Percentiles rank a stretch among this genome's conserved stretches.
phyloP scores from a whole-genome alignment of 2,797 vertebrate species.

The Pachyuromys duprasi region DNA sequence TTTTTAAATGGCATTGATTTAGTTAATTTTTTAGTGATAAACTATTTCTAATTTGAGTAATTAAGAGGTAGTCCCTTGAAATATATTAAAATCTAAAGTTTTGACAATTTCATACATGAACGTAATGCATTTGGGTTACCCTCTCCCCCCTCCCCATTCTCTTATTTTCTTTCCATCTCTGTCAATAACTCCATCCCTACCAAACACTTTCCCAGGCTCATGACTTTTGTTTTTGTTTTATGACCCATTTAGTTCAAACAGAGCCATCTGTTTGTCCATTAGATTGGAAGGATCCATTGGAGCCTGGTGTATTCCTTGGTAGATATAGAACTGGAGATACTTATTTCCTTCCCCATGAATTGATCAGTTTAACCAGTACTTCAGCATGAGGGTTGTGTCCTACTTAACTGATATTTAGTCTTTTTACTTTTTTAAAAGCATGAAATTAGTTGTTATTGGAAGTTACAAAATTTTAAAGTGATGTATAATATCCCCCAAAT shows the following conservation, averaged over 20 bases:
- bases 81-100: not conserved
- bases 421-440: conserved; percentile 11
- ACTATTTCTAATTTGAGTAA: not conserved
- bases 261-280: not conserved
- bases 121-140: not conserved
- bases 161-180: not conserved
- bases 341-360: not conserved
- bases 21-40: not conserved
- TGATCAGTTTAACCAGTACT: not conserved
- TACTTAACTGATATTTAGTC: not conserved
- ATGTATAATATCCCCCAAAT: not conserved
- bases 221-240: not conserved
- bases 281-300: not conserved
- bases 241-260: not conserved
- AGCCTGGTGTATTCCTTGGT: not conserved
- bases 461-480: conserved; percentile 34
- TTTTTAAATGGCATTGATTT: not conserved
- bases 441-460: conserved; percentile 22
- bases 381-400: not conserved
- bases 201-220: not conserved
- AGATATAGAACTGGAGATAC: not conserved
- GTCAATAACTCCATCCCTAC: not conserved
- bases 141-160: not conserved
- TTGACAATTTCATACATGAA: not conserved
- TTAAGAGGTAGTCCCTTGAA: not conserved